Conservation (phyloP, 2,888 invertebrate genomes). For the Dolichomitus sp. region DNA sequence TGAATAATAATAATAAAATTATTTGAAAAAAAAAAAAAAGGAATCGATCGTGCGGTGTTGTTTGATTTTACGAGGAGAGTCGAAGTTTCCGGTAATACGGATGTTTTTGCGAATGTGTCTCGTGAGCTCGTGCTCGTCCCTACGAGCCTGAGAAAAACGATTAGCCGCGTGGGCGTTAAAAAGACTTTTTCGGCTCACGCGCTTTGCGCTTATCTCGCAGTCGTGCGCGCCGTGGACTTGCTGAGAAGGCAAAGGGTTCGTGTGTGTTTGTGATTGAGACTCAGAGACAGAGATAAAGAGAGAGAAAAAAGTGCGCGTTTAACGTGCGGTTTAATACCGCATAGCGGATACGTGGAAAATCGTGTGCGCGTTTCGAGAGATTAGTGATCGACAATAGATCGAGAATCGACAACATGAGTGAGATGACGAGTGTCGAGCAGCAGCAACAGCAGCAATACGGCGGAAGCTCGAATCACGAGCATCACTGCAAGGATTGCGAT, state of each 20-base stretch:
- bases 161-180: background rate
- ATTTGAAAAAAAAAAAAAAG: background rate
- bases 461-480: slow-evolving; percentile 86
- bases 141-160: slow-evolving; percentile 13
- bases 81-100: slow-evolving; percentile 13
- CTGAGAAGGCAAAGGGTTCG: slow-evolving; percentile 48
- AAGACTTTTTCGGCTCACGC: background rate
- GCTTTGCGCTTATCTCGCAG: slow-evolving; percentile 28
- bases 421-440: slow-evolving; percentile 84
- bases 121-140: slow-evolving; percentile 37
- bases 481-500: slow-evolving; percentile 92
- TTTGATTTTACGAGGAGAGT: background rate
- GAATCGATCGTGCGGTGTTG: background rate
- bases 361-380: slow-evolving; percentile 7
- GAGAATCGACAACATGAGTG: slow-evolving; percentile 81
- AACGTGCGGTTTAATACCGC: slow-evolving; percentile 8
- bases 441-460: slow-evolving; percentile 79
- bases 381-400: slow-evolving; percentile 21
- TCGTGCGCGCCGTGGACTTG: slow-evolving; percentile 32
- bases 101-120: slow-evolving; percentile 20
- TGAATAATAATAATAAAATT: background rate
- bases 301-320: slow-evolving; percentile 15
- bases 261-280: slow-evolving; percentile 58
- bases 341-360: slow-evolving; percentile 7
- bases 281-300: background rate